phyloP scores from a whole-genome alignment of 2,113 vertebrate genomes.

The Psittacara wagleri region DNA sequence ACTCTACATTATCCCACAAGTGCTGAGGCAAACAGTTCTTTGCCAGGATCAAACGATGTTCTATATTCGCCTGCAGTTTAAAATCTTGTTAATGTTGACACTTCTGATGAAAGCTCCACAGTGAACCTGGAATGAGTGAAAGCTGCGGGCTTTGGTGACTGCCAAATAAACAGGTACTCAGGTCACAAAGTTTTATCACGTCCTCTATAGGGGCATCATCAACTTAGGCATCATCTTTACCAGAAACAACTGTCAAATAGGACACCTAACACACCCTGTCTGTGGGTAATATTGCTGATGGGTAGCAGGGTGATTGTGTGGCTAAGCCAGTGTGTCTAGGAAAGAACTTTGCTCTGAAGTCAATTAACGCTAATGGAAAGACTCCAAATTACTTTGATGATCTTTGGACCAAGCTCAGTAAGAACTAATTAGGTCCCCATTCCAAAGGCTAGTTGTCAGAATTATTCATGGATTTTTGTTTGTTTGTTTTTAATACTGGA shows the following conservation, averaged over 20 bases:
- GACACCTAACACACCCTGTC: not conserved
- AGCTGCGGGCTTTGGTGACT: not conserved
- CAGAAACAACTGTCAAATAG: not conserved
- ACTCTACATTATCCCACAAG: slow-evolving; percentile 40
- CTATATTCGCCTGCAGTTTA: slow-evolving; percentile 45
- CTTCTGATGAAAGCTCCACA: slow-evolving; percentile 36
- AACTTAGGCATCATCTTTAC: not conserved
- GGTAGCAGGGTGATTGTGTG: not conserved
- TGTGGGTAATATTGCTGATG: not conserved
- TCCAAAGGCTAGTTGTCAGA: slow-evolving; percentile 25
- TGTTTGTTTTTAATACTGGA: slow-evolving; percentile 6
- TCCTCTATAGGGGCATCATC: not conserved
- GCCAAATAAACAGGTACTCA: not conserved
- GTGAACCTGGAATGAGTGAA: not conserved
- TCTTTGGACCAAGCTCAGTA: slow-evolving; percentile 26
- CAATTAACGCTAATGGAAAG: slow-evolving; percentile 38
- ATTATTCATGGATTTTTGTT: slow-evolving; percentile 30
- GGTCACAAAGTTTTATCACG: not conserved
- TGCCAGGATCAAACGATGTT: slow-evolving; percentile 60
- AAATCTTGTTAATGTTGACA: slow-evolving; percentile 64
- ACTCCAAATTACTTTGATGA: slow-evolving; percentile 37
- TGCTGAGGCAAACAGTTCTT: slow-evolving; percentile 70
- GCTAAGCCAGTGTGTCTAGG: not conserved
- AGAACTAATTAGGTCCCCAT: slow-evolving; percentile 27
- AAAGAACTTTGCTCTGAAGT: slow-evolving; percentile 5